Conservation (phyloP, 2,888 invertebrate genomes). For the Rhamphomyia laevipes region DNA sequence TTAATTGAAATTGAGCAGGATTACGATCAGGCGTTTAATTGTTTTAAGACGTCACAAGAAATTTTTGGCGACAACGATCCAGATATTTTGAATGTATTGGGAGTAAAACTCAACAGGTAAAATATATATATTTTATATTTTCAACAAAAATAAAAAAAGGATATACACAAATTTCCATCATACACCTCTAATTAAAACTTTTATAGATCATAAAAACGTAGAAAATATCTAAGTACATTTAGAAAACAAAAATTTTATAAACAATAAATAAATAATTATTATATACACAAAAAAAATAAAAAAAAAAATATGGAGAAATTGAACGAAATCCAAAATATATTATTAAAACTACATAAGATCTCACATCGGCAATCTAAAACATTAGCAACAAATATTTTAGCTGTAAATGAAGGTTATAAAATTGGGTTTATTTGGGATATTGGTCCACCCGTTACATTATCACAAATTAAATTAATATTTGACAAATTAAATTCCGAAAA, state of each 20-base stretch:
- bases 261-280: neutral
- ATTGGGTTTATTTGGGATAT: conserved; percentile 24
- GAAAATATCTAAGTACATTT: neutral
- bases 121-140: neutral
- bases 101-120: conserved; percentile 13
- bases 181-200: neutral
- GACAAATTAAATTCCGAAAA: conserved; percentile 14
- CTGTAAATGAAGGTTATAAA: conserved; percentile 20
- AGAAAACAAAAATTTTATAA: neutral
- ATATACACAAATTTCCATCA: neutral
- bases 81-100: conserved; percentile 11
- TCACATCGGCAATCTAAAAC: conserved; percentile 10
- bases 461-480: conserved; percentile 13
- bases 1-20: conserved; percentile 4
- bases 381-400: conserved; percentile 9
- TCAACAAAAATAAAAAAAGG: neutral
- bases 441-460: conserved; percentile 13
- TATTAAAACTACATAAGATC: conserved; percentile 9
- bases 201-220: neutral
- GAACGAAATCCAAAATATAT: conserved; percentile 9
- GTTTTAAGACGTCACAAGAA: conserved; percentile 7
- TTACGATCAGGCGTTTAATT: conserved; percentile 9
- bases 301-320: conserved; percentile 11
- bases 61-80: conserved; percentile 9
- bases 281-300: conserved; percentile 1